Conservation (phyloP, 2,113 vertebrate genomes). For the Sinocyclocheilus maitianheensis region DNA sequence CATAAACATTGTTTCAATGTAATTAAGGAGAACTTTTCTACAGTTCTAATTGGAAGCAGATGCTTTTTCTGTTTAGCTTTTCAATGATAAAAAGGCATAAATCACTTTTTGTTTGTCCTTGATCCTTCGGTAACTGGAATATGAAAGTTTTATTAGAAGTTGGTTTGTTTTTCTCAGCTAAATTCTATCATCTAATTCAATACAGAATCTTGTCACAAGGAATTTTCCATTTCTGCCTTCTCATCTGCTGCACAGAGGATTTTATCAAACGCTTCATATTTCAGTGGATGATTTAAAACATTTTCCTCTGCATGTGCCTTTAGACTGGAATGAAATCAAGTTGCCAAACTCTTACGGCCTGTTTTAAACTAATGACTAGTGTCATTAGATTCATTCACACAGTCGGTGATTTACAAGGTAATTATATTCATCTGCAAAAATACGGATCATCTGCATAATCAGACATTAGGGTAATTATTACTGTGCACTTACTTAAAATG, state of each 20-base stretch:
- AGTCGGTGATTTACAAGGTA: neutral
- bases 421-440: slow-evolving; percentile 15
- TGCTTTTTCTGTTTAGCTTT: slow-evolving; percentile 59
- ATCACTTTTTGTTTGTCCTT: slow-evolving; percentile 55
- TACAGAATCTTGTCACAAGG: neutral
- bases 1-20: neutral
- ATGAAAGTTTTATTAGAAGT: neutral
- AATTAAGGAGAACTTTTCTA: slow-evolving; percentile 4
- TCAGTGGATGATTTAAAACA: neutral
- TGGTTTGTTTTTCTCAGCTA: slow-evolving; percentile 3
- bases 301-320: neutral
- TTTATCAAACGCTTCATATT: neutral
- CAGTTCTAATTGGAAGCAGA: slow-evolving; percentile 46
- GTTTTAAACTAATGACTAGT: neutral
- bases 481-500: neutral
- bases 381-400: neutral
- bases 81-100: slow-evolving; percentile 57
- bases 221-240: neutral
- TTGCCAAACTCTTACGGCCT: neutral
- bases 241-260: slow-evolving; percentile 13
- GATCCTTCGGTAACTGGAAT: neutral
- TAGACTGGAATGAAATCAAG: neutral
- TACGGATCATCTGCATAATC: slow-evolving; percentile 4
- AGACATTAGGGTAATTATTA: slow-evolving; percentile 10
- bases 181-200: slow-evolving; percentile 8